Conservation (phyloP, 2,797 vertebrate genomes). For the Microctenopoma stevenorrisi region DNA sequence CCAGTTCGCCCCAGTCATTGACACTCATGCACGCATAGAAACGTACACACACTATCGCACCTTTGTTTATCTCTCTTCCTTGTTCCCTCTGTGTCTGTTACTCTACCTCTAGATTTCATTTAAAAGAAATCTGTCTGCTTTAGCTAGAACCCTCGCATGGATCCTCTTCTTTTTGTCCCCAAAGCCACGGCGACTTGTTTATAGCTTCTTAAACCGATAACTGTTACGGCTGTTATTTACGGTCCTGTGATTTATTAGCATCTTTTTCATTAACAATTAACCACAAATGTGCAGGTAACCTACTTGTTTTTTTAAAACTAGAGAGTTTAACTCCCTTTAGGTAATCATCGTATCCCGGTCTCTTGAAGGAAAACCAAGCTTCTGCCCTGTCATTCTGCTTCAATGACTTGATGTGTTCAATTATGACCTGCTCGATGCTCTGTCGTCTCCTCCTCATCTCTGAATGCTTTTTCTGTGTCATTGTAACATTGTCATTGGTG, state of each 20-base stretch:
- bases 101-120: background rate
- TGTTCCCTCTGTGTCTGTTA: background rate
- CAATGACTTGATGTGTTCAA: background rate
- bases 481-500: background rate
- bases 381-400: background rate
- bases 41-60: slow-evolving; percentile 5
- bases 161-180: slow-evolving; percentile 17
- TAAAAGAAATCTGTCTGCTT: background rate
- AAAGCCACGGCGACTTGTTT: slow-evolving; percentile 8
- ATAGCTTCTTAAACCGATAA: slow-evolving; percentile 2
- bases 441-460: background rate
- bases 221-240: background rate
- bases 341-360: too few relatives aligned
- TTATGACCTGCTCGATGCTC: background rate
- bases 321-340: too few relatives aligned
- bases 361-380: too few relatives aligned
- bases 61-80: slow-evolving; percentile 3
- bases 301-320: too few relatives aligned
- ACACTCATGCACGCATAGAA: slow-evolving; percentile 14
- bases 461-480: background rate
- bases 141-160: background rate
- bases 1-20: slow-evolving; percentile 25
- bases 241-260: background rate
- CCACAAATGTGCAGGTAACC: background rate
- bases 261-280: background rate